Conservation (phyloP, 2,797 vertebrate species). For the Pseudochaenichthys georgianus region DNA sequence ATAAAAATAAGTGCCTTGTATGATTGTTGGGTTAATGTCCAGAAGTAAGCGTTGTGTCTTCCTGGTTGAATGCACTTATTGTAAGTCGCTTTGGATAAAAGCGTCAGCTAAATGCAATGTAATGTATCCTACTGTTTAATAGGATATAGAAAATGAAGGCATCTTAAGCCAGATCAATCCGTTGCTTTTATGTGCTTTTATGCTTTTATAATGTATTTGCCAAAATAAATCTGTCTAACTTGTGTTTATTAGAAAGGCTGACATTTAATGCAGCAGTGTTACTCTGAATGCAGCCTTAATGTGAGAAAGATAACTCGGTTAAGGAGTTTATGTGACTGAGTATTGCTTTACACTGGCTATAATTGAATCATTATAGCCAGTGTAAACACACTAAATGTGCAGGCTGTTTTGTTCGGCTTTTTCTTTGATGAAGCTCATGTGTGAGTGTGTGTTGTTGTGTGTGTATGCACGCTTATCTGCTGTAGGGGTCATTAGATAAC, state of each 20-base stretch:
- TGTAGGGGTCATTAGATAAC: constrained; percentile 59
- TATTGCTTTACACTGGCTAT: constrained; percentile 26
- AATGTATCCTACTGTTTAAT: background rate
- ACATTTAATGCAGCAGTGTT: constrained; percentile 12
- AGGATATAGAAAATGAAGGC: background rate
- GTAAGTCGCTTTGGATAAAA: too few species aligned
- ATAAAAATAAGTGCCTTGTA: background rate
- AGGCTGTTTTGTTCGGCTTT: constrained; percentile 18
- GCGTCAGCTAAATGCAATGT: too few species aligned
- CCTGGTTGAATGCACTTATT: too few species aligned
- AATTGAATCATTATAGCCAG: constrained; percentile 46
- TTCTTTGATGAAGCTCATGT: constrained; percentile 19
- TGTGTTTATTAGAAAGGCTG: constrained; percentile 5
- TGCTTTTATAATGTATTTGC: background rate
- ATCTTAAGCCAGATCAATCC: background rate
- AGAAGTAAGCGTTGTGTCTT: background rate
- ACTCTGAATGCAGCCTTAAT: constrained; percentile 35
- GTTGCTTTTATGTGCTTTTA: background rate
- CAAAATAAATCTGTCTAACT: constrained; percentile 6
- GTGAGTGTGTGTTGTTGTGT: constrained; percentile 9
- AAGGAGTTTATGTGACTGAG: constrained; percentile 16
- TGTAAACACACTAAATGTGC: constrained; percentile 25
- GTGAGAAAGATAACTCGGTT: constrained; percentile 40
- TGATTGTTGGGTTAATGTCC: background rate
- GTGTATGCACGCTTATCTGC: constrained; percentile 5